Evolutionary conservation across 2,888 invertebrate species (phyloP), one percentile per base, ranked within the genome.

Genomic region (Quadroppia sp.): DNA sequence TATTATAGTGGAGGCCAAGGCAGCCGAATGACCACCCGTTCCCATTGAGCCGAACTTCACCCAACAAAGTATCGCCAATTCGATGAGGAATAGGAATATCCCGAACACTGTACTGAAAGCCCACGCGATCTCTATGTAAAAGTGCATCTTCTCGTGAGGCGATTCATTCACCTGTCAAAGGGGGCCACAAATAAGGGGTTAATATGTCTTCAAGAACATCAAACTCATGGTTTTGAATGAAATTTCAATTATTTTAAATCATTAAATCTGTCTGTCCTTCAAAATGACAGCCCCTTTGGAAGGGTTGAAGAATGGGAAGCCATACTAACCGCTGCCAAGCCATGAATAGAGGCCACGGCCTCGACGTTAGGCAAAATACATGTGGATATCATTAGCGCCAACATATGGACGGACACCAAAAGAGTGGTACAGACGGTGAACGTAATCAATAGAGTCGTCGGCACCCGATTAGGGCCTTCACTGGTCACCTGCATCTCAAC

Each of bases 311-410:
- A n/a, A n/a, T n/a, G n/a, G n/a, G n/a, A n/a, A n/a, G n/a, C n/a
- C n/a, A n/a, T n/a, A 28, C 76, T 74, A 17, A 77, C 76, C 1
- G 77, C 75, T 25, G 76, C 76, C 28, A 77, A 67, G 25, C 78
- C 77, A 32, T 91, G 75, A 59, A 94, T 87, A 83, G 92, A 92
- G 80, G 92, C 91, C 74, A 94, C 90, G 1, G 94, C 93, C 81
- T 96, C 95, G 74, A 96, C 91, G 82, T 95, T 92, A 0, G 96
- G 95, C 78, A 96, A 84, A 75, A 96, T 89, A 82, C 95, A 96
- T 0, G 96, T 96, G 80, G 93, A 93, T 83, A 96, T 95, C 95
- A 96, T 95, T 56, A 96, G 85, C 0, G 96, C 95, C 81, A 96
- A 88, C 81, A 96, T 90, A 82, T 96, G 95, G 0, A 96, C 94